A percentile compares a stretch with the other conserved stretches of the same genome.
phyloP scores from a whole-genome alignment of 2,113 vertebrate genomes.

The Nematolebias whitei region DNA sequence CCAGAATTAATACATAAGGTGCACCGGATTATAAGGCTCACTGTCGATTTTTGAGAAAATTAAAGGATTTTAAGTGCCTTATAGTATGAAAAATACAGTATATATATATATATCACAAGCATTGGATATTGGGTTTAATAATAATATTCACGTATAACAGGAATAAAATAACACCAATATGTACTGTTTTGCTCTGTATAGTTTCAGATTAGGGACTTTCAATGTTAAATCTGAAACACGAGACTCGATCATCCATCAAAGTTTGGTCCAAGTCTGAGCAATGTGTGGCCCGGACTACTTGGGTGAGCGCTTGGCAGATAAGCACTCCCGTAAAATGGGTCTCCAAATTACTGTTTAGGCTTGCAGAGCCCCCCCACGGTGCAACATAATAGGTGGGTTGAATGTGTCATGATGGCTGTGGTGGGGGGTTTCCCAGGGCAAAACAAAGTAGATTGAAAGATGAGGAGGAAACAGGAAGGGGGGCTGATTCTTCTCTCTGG shows the following conservation, averaged over 20 bases:
- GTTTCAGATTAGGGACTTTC: background rate
- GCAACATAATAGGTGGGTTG: slow-evolving; percentile 57
- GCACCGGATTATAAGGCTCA: no score
- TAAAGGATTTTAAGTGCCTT: no score
- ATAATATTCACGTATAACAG: no score
- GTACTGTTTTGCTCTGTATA: background rate
- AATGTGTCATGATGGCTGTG: slow-evolving; percentile 51
- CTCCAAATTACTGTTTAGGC: slow-evolving; percentile 65
- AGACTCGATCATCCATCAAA: slow-evolving; percentile 14
- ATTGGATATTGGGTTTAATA: no score
- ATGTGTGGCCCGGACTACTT: slow-evolving; percentile 36
- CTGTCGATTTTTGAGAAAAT: no score
- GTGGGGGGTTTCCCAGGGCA: slow-evolving; percentile 62
- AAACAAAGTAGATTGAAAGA: slow-evolving; percentile 56
- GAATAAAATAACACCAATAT: no score
- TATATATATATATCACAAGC: no score
- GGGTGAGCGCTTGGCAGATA: slow-evolving; percentile 49
- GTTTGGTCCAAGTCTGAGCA: background rate
- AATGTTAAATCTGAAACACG: slow-evolving; percentile 1
- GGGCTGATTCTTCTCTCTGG: slow-evolving; percentile 15
- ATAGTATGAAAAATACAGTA: no score
- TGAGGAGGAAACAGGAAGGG: slow-evolving; percentile 34
- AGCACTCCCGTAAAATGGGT: slow-evolving; percentile 39
- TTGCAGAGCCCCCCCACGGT: slow-evolving; percentile 41
- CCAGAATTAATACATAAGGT: no score